Percentiles rank a stretch among this genome's conserved stretches.
Conservation (phyloP, 2,113 vertebrate species). For the Diadophis punctatus region DNA sequence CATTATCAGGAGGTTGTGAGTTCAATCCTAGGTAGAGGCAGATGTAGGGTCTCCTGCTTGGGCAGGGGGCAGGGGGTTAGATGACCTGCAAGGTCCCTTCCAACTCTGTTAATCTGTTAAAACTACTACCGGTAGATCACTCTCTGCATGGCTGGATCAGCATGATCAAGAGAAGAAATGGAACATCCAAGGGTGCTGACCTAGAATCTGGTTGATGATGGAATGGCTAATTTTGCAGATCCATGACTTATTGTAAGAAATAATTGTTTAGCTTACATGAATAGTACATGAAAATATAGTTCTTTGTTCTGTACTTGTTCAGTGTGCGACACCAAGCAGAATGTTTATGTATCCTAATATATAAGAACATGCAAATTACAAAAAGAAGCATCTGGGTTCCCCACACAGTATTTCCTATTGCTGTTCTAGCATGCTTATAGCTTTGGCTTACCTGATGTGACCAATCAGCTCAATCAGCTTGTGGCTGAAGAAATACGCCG, state of each 20-base stretch:
- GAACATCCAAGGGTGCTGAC: background rate
- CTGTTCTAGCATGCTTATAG: background rate
- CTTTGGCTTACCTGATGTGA: conserved; percentile 85
- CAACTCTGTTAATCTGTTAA: no score
- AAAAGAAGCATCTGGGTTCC: background rate
- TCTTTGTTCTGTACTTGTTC: background rate
- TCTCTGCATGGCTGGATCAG: background rate
- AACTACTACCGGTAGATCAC: background rate
- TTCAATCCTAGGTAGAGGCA: no score
- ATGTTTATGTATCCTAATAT: background rate
- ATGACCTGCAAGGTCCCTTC: no score
- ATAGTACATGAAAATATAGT: background rate
- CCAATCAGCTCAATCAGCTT: conserved; percentile 96
- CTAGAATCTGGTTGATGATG: background rate
- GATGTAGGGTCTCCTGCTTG: no score
- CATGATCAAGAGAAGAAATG: background rate
- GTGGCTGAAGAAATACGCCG: conserved; percentile 96
- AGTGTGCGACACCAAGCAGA: background rate
- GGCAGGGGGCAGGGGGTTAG: no score
- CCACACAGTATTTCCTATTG: background rate
- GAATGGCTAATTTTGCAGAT: background rate
- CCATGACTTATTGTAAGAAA: background rate
- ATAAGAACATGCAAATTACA: background rate
- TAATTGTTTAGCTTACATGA: background rate
- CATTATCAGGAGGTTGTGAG: no score